Conservation (phyloP, 1,140 invertebrate genomes). For the Coptotermes formosanus region DNA sequence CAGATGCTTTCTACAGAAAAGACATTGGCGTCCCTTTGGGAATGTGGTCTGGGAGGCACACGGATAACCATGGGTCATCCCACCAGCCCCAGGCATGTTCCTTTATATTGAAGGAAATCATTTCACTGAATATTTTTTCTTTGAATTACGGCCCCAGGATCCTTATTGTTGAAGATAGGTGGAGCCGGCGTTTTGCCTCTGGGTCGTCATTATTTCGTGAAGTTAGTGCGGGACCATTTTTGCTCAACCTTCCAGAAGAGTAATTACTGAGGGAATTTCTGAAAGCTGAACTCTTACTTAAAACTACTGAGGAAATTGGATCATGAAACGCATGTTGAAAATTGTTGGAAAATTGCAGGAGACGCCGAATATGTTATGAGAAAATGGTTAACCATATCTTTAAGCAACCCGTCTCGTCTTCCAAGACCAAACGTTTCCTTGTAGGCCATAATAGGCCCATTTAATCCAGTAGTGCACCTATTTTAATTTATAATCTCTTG, state of each 20-base stretch:
- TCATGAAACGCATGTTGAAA: background rate
- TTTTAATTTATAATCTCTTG: background rate
- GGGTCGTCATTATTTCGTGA: conserved; percentile 3
- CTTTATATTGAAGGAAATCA: conserved; percentile 13
- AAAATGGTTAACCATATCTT: background rate
- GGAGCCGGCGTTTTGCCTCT: background rate
- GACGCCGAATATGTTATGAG: background rate
- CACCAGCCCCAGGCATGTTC: background rate
- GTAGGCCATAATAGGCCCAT: background rate
- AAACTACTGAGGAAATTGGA: background rate
- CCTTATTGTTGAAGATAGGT: background rate
- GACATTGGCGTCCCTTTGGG: too few relatives aligned
- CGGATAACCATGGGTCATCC: background rate
- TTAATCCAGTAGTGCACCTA: background rate
- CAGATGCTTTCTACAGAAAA: too few relatives aligned
- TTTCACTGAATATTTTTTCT: conserved; percentile 1
- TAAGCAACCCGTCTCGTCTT: background rate
- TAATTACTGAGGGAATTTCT: background rate
- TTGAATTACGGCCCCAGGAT: background rate
- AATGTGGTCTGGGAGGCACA: too few relatives aligned
- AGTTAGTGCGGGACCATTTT: background rate
- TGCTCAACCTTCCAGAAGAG: background rate
- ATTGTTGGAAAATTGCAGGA: background rate
- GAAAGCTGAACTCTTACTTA: background rate
- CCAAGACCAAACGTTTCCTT: background rate